These are phyloP conservation scores for Homarus gammarus DNA, from an alignment of 2,888 invertebrate genomes.

Conservation along the genomic window DNA sequence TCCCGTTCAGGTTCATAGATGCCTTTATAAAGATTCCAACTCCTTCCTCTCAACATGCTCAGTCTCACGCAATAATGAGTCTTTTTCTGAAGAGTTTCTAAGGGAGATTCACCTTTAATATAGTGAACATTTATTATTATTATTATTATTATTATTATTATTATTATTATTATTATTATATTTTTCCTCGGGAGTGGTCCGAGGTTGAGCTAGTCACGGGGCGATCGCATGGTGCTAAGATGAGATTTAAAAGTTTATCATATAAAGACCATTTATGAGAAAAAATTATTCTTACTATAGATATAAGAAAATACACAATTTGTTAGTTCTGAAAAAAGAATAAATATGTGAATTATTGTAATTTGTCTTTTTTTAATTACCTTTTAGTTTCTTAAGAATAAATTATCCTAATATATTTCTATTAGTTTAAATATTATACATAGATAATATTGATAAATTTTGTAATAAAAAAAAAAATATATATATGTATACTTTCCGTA, in stretches of 20 bases:
- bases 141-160: neutral
- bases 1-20: too few relatives aligned
- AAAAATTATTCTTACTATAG: slow-evolving; percentile 34
- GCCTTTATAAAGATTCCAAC: too few relatives aligned
- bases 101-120: too few relatives aligned
- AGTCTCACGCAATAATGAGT: too few relatives aligned
- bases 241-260: slow-evolving; percentile 40
- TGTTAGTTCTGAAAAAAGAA: slow-evolving; percentile 49
- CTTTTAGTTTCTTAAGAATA: neutral
- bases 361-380: neutral
- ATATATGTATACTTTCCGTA: neutral
- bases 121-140: neutral
- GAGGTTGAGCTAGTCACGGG: slow-evolving; percentile 47
- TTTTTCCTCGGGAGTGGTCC: slow-evolving; percentile 13
- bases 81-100: too few relatives aligned
- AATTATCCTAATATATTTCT: neutral
- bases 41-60: too few relatives aligned
- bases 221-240: slow-evolving; percentile 58
- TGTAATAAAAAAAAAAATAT: neutral
- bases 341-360: slow-evolving; percentile 16
- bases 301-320: slow-evolving; percentile 16
- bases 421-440: neutral
- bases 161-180: slow-evolving; percentile 1
- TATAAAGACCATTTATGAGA: slow-evolving; percentile 47
- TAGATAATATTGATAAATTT: neutral